Conservation (phyloP, 2,113 vertebrate genomes). For the Eulacestoma nigropectus region DNA sequence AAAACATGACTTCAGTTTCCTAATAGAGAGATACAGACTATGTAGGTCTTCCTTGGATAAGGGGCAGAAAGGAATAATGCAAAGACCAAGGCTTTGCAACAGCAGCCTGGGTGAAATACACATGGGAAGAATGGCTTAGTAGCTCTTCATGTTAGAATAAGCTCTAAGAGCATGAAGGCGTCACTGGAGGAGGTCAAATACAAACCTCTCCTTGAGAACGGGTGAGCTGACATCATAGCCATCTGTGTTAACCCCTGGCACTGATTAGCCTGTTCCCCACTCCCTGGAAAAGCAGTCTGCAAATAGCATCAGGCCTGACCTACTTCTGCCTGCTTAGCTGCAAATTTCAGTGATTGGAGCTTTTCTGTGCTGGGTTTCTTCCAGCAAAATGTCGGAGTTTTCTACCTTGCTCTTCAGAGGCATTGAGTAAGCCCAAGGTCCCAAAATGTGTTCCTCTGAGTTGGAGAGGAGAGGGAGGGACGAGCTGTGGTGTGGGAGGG, state of each 20-base stretch:
- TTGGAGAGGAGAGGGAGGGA: not conserved
- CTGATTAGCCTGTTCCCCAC: not conserved
- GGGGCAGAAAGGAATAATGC: not conserved
- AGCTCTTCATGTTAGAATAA: not conserved
- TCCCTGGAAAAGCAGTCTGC: not conserved
- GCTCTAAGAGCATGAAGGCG: not conserved
- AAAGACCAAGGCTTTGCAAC: not conserved
- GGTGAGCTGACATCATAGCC: not conserved
- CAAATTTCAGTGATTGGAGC: not conserved
- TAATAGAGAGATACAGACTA: not conserved
- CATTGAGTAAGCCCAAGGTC: not conserved
- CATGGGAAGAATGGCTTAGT: not conserved
- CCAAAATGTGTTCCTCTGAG: not conserved
- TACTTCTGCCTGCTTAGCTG: not conserved
- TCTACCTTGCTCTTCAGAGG: not conserved
- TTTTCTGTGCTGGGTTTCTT: not conserved
- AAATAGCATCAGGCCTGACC: constrained; percentile 6
- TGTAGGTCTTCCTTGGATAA: not conserved
- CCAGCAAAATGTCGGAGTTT: not conserved
- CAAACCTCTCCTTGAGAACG: not conserved
- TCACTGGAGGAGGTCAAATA: not conserved
- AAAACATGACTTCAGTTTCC: not conserved
- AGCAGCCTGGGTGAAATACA: not conserved
- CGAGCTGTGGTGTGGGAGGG: not conserved
- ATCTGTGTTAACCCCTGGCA: not conserved